phyloP scores from a whole-genome alignment of 1,140 invertebrate genomes.

The Leptoteleia sp. region DNA sequence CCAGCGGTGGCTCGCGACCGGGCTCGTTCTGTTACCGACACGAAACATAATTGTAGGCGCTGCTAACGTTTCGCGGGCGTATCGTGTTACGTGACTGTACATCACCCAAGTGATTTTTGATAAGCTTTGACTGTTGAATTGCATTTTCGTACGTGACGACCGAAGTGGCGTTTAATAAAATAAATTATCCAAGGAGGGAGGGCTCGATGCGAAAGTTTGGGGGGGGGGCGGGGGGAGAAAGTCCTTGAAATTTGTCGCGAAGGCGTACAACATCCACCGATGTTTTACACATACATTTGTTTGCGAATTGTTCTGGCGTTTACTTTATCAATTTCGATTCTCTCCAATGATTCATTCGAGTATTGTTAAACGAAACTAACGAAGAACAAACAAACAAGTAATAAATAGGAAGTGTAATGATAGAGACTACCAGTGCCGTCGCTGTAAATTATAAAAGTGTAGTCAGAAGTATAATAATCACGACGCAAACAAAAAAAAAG shows the following conservation, averaged over 20 bases:
- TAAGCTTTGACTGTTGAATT: slow-evolving; percentile 60
- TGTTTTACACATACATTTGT: slow-evolving; percentile 17
- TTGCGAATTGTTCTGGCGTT: slow-evolving; percentile 39
- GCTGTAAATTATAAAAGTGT: slow-evolving; percentile 63
- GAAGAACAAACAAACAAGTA: slow-evolving; percentile 49
- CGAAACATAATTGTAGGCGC: slow-evolving; percentile 55
- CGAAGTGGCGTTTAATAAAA: slow-evolving; percentile 27
- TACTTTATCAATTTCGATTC: slow-evolving; percentile 31
- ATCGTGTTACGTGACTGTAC: slow-evolving; percentile 43
- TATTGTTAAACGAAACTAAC: slow-evolving; percentile 42
- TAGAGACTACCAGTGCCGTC: slow-evolving; percentile 54
- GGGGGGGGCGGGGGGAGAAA: neutral
- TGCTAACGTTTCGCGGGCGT: slow-evolving; percentile 24
- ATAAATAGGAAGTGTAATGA: slow-evolving; percentile 58
- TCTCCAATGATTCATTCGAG: slow-evolving; percentile 4
- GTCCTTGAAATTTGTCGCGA: slow-evolving; percentile 3
- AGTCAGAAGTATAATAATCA: slow-evolving; percentile 55
- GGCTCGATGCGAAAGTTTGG: neutral
- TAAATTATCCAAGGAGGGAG: slow-evolving; percentile 3
- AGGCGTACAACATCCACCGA: slow-evolving; percentile 29
- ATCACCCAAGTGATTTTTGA: slow-evolving; percentile 62
- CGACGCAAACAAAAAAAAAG: slow-evolving; percentile 38
- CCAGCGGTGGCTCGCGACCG: neutral
- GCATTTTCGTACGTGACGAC: slow-evolving; percentile 54
- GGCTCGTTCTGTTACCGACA: slow-evolving; percentile 33